phyloP scores from a whole-genome alignment of 2,797 vertebrate species.

The Macropodus opercularis region DNA sequence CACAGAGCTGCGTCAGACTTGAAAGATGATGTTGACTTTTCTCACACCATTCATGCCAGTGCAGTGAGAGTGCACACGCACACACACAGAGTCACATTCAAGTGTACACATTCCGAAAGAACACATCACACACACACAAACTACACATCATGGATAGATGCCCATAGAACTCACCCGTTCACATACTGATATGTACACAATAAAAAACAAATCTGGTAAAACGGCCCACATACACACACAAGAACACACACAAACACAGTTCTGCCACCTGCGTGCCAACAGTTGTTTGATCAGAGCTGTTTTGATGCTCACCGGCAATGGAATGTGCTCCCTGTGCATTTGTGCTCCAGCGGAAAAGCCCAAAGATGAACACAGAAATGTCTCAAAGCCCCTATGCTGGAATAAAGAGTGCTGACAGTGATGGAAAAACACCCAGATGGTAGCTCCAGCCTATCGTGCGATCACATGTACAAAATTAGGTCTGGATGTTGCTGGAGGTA shows the following conservation, averaged over 20 bases:
- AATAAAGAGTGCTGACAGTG: constrained; percentile 67
- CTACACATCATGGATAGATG: constrained; percentile 1
- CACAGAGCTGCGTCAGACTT: constrained; percentile 42
- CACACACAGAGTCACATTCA: constrained; percentile 10
- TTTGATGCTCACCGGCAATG: constrained; percentile 44
- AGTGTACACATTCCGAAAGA: constrained; percentile 18
- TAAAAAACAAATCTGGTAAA: constrained; percentile 9
- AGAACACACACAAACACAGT: constrained; percentile 23
- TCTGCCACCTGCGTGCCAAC: constrained; percentile 48
- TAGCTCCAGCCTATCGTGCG: constrained; percentile 52
- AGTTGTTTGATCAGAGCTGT: constrained; percentile 66
- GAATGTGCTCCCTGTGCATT: constrained; percentile 62
- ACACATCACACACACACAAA: constrained; percentile 8
- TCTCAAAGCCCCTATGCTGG: constrained; percentile 65
- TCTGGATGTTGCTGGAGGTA: constrained; percentile 53
- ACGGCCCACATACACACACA: constrained; percentile 7
- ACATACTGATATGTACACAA: constrained; percentile 17
- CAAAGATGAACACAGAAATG: constrained; percentile 56
- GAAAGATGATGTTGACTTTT: constrained; percentile 71
- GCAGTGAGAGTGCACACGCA: constrained; percentile 9
- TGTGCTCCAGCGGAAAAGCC: constrained; percentile 60
- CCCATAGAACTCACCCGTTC: constrained; percentile 15
- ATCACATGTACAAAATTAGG: constrained; percentile 59
- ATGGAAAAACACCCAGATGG: constrained; percentile 60
- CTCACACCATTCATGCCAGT: constrained; percentile 38